Conservation (phyloP, 2,113 vertebrate species). For the Carassius auratus region DNA sequence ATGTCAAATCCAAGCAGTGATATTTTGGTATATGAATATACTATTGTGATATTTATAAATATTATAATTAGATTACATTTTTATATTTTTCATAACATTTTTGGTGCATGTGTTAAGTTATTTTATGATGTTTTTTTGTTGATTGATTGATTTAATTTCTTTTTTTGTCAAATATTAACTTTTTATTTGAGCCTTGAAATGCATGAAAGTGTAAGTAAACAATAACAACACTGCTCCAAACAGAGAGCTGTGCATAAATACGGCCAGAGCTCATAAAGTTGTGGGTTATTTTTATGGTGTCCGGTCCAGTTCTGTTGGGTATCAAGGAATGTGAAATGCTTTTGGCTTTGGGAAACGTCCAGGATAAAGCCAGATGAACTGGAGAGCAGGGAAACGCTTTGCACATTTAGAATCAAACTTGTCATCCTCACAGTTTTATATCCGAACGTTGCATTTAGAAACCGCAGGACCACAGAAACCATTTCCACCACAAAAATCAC, state of each 20-base stretch:
- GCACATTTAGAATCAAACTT: neutral
- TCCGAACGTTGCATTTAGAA: slow-evolving; percentile 4
- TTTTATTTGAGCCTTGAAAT: neutral
- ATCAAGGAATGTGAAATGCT: neutral
- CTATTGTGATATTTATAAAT: too few relatives aligned
- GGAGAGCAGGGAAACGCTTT: neutral
- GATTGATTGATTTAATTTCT: neutral
- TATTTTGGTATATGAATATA: too few relatives aligned
- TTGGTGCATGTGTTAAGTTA: too few relatives aligned
- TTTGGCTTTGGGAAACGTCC: neutral
- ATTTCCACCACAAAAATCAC: neutral
- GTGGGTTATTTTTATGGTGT: neutral
- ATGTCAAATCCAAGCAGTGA: too few relatives aligned
- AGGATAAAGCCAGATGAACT: neutral
- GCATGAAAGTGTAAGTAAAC: neutral
- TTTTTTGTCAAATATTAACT: neutral
- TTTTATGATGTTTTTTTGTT: too few relatives aligned
- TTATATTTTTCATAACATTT: too few relatives aligned
- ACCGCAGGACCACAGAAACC: neutral
- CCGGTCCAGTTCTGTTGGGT: neutral
- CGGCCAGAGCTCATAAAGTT: neutral
- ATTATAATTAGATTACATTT: too few relatives aligned
- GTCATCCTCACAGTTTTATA: neutral
- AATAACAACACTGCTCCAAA: neutral
- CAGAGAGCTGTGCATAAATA: slow-evolving; percentile 1